These are phyloP conservation scores for Ceratoteleas bidentatus DNA, from an alignment of 1,140 invertebrate genomes.

Conservation along the genomic window DNA sequence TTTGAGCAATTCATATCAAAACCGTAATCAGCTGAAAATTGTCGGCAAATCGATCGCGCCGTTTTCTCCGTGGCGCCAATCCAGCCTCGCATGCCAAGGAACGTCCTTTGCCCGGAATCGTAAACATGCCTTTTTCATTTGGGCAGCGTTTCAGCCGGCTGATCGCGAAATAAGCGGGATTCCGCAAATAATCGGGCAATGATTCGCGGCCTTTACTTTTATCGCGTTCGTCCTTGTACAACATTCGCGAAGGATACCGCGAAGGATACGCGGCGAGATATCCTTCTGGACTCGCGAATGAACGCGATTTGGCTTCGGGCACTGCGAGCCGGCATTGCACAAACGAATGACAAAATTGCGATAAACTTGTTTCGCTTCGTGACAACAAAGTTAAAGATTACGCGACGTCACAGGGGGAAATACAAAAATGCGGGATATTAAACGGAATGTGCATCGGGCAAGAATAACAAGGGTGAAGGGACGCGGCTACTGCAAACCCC, in stretches of 20 bases:
- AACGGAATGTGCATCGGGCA: conserved; percentile 38
- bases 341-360: conserved; percentile 7
- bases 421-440: conserved; percentile 41
- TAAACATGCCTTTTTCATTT: conserved; percentile 8
- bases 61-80: conserved; percentile 10
- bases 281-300: conserved; percentile 28
- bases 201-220: conserved; percentile 24
- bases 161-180: conserved; percentile 15
- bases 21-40: conserved; percentile 53
- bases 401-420: conserved; percentile 23
- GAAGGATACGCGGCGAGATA: conserved; percentile 12
- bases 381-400: conserved; percentile 47
- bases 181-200: conserved; percentile 28
- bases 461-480: conserved; percentile 42
- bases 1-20: conserved; percentile 49
- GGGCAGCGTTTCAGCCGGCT: not conserved
- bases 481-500: conserved; percentile 34
- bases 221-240: conserved; percentile 48
- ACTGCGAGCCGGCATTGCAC: not conserved
- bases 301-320: conserved; percentile 16
- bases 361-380: conserved; percentile 7
- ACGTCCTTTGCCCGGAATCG: not conserved
- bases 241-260: conserved; percentile 46
- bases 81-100: conserved; percentile 5
- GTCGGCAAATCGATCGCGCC: conserved; percentile 17